Conservation (phyloP, 2,888 invertebrate genomes). For the Trisateles emortualis region DNA sequence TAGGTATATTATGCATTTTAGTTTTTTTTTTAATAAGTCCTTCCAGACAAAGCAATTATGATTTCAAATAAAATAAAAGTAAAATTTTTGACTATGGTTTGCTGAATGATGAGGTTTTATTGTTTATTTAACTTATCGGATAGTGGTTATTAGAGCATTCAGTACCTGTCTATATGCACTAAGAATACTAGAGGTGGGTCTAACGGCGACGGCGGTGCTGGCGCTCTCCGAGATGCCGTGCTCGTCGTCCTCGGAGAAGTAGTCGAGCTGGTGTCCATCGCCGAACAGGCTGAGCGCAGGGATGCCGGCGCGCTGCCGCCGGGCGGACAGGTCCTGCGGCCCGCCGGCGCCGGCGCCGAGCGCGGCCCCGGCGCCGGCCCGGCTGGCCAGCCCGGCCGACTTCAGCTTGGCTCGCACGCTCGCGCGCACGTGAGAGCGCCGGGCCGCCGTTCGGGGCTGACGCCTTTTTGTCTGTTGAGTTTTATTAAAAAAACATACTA, state of each 20-base stretch:
- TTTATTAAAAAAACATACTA: neutral
- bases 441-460: slow-evolving; percentile 76
- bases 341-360: slow-evolving; percentile 17
- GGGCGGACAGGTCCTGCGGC: slow-evolving; percentile 38
- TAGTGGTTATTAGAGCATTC: neutral
- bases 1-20: too few relatives aligned
- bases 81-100: too few relatives aligned
- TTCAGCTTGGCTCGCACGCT: slow-evolving; percentile 71
- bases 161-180: slow-evolving; percentile 77
- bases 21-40: too few relatives aligned
- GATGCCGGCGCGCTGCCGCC: slow-evolving; percentile 56
- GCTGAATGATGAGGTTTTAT: too few relatives aligned
- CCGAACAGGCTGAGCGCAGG: slow-evolving; percentile 88
- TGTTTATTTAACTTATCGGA: too few relatives aligned
- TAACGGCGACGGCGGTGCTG: slow-evolving; percentile 72
- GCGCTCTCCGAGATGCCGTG: slow-evolving; percentile 57
- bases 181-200: slow-evolving; percentile 77
- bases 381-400: slow-evolving; percentile 13
- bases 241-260: slow-evolving; percentile 87
- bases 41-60: too few relatives aligned
- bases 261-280: slow-evolving; percentile 89
- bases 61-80: too few relatives aligned
- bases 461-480: slow-evolving; percentile 57
- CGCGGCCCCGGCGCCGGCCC: slow-evolving; percentile 6
- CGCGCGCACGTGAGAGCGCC: slow-evolving; percentile 71